Percentiles rank a stretch among this genome's conserved stretches.
Evolutionary conservation across 2,797 vertebrate species (phyloP).

Genomic region (Enteromius mattozi): DNA sequence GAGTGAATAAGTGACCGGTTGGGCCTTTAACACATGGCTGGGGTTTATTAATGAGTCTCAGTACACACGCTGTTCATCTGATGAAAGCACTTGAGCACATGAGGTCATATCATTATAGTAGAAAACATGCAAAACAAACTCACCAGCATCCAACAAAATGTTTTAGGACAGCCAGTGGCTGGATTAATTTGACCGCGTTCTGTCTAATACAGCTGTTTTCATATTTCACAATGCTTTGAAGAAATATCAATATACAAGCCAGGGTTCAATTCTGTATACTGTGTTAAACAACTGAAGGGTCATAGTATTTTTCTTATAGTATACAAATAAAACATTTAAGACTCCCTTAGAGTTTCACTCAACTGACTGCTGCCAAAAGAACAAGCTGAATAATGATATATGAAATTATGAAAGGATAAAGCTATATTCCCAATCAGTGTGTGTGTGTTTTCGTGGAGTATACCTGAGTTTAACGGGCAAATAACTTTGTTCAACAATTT

Average conservation of each 20-base stretch:
- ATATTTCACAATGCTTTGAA: conserved; percentile 2
- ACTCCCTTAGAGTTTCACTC: neutral
- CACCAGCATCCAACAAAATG: conserved; percentile 20
- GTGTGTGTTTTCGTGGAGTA: neutral
- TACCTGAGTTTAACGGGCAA: neutral
- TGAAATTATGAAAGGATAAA: neutral
- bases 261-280: neutral
- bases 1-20: conserved; percentile 85
- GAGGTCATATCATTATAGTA: conserved; percentile 75
- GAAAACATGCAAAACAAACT: conserved; percentile 47
- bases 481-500: no score
- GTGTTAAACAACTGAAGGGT: neutral
- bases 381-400: neutral
- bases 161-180: conserved; percentile 27
- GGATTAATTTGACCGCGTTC: neutral
- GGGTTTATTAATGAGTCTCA: conserved; percentile 96
- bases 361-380: neutral
- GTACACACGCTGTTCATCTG: conserved; percentile 92
- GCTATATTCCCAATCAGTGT: neutral
- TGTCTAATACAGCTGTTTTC: neutral
- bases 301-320: neutral
- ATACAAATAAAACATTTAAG: neutral
- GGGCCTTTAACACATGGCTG: conserved; percentile 93
- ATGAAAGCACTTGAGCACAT: conserved; percentile 95
- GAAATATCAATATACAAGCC: neutral